These are phyloP conservation scores for Pseudochirops corinnae DNA, from an alignment of 2,797 vertebrate species.

Conservation along the genomic window DNA sequence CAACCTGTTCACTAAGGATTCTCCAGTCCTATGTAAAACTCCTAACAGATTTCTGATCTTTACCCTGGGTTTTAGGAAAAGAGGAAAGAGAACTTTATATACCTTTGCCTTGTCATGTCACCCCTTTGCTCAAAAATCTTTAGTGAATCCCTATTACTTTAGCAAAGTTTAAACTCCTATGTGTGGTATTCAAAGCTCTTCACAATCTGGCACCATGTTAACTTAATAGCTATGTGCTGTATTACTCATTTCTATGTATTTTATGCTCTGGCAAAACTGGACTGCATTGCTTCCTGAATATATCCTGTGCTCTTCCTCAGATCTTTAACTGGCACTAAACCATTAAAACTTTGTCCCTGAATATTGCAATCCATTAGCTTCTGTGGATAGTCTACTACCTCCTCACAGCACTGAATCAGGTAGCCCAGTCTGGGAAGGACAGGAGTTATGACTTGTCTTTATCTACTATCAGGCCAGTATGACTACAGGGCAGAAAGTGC, in stretches of 20 bases:
- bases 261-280: not conserved
- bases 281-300: not conserved
- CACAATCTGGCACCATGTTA: not conserved
- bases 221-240: not conserved
- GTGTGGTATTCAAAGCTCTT: not conserved
- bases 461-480: not conserved
- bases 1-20: not conserved
- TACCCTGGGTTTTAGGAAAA: not conserved
- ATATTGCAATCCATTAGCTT: not conserved
- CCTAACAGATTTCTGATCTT: not conserved
- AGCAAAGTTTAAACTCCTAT: not conserved
- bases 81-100: not conserved
- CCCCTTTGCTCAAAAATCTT: not conserved
- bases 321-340: not conserved
- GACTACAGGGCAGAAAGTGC: not conserved
- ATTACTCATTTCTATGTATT: not conserved
- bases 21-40: not conserved
- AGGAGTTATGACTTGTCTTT: not conserved
- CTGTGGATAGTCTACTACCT: not conserved
- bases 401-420: not conserved
- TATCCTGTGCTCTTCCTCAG: not conserved
- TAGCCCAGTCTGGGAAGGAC: not conserved
- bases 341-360: not conserved
- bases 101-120: not conserved
- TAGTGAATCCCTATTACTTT: not conserved